These are phyloP conservation scores for Bombus soroeensis DNA, from an alignment of 1,140 invertebrate genomes.

Conservation along the genomic window DNA sequence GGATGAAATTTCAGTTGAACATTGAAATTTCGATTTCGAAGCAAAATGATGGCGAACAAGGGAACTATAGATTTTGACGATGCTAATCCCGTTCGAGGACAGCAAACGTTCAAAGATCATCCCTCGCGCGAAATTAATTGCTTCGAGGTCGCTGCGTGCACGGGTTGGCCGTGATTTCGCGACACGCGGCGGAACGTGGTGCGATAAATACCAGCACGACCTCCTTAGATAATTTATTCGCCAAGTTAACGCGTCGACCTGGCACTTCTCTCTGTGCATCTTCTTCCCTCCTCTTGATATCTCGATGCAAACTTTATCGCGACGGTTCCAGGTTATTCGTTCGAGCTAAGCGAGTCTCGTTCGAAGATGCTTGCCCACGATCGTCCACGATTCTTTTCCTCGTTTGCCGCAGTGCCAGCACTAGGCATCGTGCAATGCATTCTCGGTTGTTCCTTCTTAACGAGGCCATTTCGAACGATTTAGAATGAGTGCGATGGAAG, in stretches of 20 bases:
- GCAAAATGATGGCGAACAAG: neutral
- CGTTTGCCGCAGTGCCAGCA: slow-evolving; percentile 31
- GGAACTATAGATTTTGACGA: neutral
- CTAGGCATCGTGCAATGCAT: neutral
- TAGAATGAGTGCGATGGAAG: neutral
- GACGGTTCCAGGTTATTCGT: slow-evolving; percentile 20
- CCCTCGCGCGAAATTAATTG: neutral
- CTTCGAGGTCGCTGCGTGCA: neutral
- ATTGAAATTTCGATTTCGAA: neutral
- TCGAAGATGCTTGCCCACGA: slow-evolving; percentile 6
- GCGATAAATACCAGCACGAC: slow-evolving; percentile 43
- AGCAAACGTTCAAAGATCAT: slow-evolving; percentile 7
- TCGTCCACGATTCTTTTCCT: too few species aligned
- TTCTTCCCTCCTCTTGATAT: neutral
- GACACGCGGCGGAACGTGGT: neutral
- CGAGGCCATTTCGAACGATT: slow-evolving; percentile 25
- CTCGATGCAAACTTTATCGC: slow-evolving; percentile 41
- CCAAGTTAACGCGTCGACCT: slow-evolving; percentile 42
- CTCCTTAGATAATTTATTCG: slow-evolving; percentile 47
- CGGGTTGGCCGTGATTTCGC: slow-evolving; percentile 3
- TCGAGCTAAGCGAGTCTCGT: slow-evolving; percentile 14
- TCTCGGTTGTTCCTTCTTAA: neutral
- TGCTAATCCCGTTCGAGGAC: neutral
- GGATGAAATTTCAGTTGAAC: neutral
- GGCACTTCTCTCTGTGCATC: slow-evolving; percentile 34